A percentile compares a stretch with the other conserved stretches of the same genome.
Conservation (phyloP, 2,888 invertebrate species). For the Euzophera pinguis region DNA sequence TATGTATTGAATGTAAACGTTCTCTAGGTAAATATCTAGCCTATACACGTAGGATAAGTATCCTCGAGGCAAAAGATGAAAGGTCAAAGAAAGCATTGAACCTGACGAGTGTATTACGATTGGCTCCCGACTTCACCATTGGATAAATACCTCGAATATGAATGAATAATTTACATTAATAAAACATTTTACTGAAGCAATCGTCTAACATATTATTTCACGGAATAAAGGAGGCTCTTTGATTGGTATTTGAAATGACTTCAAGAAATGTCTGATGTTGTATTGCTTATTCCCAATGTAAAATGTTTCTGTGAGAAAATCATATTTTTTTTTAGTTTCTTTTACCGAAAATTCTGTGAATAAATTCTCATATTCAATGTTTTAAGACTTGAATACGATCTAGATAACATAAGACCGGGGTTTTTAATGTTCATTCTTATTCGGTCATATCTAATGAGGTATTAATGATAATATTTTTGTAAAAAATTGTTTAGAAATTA, state of each 20-base stretch:
- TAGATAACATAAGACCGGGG: too few relatives aligned
- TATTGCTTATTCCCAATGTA: not conserved
- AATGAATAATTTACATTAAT: not conserved
- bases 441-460: too few relatives aligned
- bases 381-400: too few relatives aligned
- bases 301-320: not conserved
- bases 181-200: not conserved
- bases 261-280: not conserved
- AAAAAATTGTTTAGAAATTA: too few relatives aligned
- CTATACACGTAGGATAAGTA: too few relatives aligned
- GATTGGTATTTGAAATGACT: constrained; percentile 3
- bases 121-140: not conserved
- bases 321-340: not conserved
- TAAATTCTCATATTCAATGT: too few relatives aligned
- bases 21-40: too few relatives aligned
- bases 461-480: too few relatives aligned
- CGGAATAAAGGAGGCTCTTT: constrained; percentile 1
- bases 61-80: not conserved
- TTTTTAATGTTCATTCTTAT: too few relatives aligned
- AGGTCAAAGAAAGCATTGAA: not conserved
- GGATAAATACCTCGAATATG: not conserved
- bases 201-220: not conserved
- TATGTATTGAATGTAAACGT: too few relatives aligned
- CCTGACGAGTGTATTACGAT: too few relatives aligned
- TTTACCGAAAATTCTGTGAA: too few relatives aligned